Evolutionary conservation across 1,140 invertebrate species (phyloP), one percentile per base, ranked within the genome.

Genomic region (Caenorhabditis brenneri): DNA sequence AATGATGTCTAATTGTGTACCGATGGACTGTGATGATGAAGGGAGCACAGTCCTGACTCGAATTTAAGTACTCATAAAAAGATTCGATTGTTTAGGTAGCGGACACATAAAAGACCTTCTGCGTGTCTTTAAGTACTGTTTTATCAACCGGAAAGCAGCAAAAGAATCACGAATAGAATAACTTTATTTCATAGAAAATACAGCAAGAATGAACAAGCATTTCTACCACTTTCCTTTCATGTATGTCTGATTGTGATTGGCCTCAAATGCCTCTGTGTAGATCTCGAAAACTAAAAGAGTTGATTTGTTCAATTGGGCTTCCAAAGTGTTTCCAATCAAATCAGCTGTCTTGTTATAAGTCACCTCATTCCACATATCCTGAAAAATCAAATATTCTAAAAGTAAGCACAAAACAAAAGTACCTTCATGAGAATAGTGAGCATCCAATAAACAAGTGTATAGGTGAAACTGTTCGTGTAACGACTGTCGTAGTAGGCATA

Each of bases 1-100:
- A n/a, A 12, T 74, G 65, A 74, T 42, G 19, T 74, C 65, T 74
- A 74, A 36, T 65, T 65, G 55, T 27, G 55, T 58, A 19, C 36
- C 31, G 12, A 9, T 15, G 12, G 10, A 42, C 33, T 4, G 31
- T 42, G 39, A 42, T 42, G 10, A 24, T 24, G n/a, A n/a, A n/a
- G 65, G 65, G 65, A 74, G 65, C 65, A 74, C 65, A 74, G 15
- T 36, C 22, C 19, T 65, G 58, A 65, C 58, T 36, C 58, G 58
- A 65, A 65, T 74, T 74, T 74, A 74, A 74, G 65, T 74, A n/a
- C 65, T 42, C 65, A 74, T 74, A 74, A 74, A 74, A 74, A 74
- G 58, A 65, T 74, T 24, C 53, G 53, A 55, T 55, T 74, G 65
- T 74, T 74, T 74, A 74, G 65, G 65, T 74, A 74, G 65, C 65